Evolutionary conservation across 2,113 vertebrate species (phyloP), one percentile per base, ranked within the genome.

Genomic region (Lepisosteus oculatus): DNA sequence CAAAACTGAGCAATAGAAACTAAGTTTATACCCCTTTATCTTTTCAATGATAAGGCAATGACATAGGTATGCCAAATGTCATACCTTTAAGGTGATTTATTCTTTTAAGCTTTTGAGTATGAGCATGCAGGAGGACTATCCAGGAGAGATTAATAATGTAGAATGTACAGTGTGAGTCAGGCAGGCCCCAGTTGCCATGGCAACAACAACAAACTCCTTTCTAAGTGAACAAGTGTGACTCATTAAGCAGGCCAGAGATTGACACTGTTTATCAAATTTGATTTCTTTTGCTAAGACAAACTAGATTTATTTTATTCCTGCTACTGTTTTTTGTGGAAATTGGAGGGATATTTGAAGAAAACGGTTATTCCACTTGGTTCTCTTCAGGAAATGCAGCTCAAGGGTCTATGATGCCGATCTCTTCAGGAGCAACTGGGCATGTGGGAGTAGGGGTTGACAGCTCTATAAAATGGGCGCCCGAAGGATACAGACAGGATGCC

Each of bases 171-270:
- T 51, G 9, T 51, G 47, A 51, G 47, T 76, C 78, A 76, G 74
- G 74, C 13, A 63, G 15, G 59, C 66, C 67, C 54, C 61, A 69
- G 89, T 90, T 87, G 66, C 84, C 78, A 82, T 71, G 87, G 89
- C 76, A 73, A 89, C 84, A 76, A 80, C 83, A 91, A 92, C 90
- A 92, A 91, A 89, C 80, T 72, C 42, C 47, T 57, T 45, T 43
- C 55, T 13, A 73, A 64, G 61, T 57, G 57, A 1, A 3, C 9
- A 69, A 45, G 70, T 74, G 66, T 59, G 72, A 76, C 72, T 70
- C 72, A 66, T 54, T 42, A n/a, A n/a, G 12, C 29, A 61, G 1
- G 68, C 61, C 70, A 61, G 42, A n/a, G 11, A 44, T 65, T 29
- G 29, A 29, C 29, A 29, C 29, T 51, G 42, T 56, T 65, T 42